phyloP scores from a whole-genome alignment of 2,888 invertebrate species.

The Sphinx pinastri region DNA sequence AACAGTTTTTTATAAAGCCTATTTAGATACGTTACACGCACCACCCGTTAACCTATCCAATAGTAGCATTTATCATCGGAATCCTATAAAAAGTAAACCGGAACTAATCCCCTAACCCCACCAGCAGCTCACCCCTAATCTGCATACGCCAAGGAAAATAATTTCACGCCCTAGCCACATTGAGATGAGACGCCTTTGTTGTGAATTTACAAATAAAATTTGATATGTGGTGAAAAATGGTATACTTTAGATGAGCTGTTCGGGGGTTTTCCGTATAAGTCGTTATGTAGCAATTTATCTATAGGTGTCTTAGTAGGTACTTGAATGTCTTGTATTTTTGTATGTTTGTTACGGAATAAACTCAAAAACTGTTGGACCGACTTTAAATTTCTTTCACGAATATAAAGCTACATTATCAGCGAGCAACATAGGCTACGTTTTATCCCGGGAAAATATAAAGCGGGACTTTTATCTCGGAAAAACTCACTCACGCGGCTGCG shows the following conservation, averaged over 20 bases:
- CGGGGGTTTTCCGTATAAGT: neutral
- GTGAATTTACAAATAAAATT: conserved; percentile 46
- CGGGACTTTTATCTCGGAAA: too few relatives aligned
- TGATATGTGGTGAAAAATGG: neutral
- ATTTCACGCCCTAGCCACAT: conserved; percentile 79
- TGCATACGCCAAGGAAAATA: conserved; percentile 82
- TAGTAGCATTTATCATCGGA: conserved; percentile 80
- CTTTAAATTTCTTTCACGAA: too few relatives aligned
- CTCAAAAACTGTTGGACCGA: too few relatives aligned
- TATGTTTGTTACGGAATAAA: too few relatives aligned
- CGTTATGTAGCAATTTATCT: too few relatives aligned
- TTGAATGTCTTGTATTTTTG: too few relatives aligned
- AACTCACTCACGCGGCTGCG: too few relatives aligned
- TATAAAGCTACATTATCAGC: too few relatives aligned
- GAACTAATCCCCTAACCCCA: conserved; percentile 72
- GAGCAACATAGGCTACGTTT: too few relatives aligned
- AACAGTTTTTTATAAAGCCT: conserved; percentile 53
- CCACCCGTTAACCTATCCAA: conserved; percentile 75
- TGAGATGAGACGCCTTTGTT: conserved; percentile 64
- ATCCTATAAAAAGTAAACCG: conserved; percentile 83
- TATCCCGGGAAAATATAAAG: too few relatives aligned
- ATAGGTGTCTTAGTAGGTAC: too few relatives aligned
- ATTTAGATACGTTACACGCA: conserved; percentile 79
- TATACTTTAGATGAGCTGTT: neutral
- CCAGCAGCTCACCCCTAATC: conserved; percentile 70